phyloP scores from a whole-genome alignment of 2,113 vertebrate species.

The Percopsis transmontana region DNA sequence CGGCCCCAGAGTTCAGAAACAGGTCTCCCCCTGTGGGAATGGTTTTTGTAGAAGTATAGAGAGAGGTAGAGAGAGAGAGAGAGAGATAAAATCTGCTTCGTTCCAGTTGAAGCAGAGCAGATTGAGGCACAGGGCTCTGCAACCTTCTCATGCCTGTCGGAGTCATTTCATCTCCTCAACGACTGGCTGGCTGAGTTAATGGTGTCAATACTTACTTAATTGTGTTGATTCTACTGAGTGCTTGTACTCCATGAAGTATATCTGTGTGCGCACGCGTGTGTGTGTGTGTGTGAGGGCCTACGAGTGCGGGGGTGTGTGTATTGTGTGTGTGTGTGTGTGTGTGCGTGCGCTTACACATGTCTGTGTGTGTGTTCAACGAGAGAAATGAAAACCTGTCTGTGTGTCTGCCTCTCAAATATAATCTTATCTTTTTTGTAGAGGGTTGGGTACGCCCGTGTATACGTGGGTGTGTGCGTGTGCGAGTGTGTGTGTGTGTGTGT shows the following conservation, averaged over 20 bases:
- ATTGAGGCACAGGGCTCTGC: slow-evolving; percentile 13
- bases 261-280: slow-evolving; percentile 15
- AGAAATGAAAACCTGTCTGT: no score
- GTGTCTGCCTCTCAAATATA: no score
- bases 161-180: slow-evolving; percentile 52
- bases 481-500: slow-evolving; percentile 6
- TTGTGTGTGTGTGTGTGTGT: not conserved
- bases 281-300: slow-evolving; percentile 19
- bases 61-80: not conserved
- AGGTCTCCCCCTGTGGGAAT: no score
- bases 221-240: slow-evolving; percentile 20
- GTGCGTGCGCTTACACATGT: not conserved
- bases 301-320: not conserved
- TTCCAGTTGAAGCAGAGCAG: slow-evolving; percentile 26
- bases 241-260: not conserved
- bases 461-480: slow-evolving; percentile 19
- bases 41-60: not conserved
- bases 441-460: no score
- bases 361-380: not conserved
- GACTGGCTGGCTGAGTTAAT: slow-evolving; percentile 61
- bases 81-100: slow-evolving; percentile 24
- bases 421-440: no score
- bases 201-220: slow-evolving; percentile 54
- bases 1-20: no score
- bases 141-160: slow-evolving; percentile 30